Evolutionary conservation across 2,797 vertebrate species (phyloP).

Genomic region (Tarsius wallacei): DNA sequence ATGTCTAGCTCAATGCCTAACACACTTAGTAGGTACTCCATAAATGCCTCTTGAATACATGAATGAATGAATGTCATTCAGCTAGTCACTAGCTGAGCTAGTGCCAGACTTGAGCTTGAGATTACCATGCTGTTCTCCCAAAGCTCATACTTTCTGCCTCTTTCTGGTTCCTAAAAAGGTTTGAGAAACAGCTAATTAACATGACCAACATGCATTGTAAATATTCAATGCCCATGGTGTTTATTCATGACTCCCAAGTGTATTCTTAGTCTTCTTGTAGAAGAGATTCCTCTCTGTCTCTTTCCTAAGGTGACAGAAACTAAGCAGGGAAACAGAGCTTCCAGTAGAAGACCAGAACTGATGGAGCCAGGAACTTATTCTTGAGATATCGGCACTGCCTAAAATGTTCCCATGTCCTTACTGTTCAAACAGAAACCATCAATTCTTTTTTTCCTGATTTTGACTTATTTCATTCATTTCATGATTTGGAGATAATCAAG

Average conservation of each 20-base stretch:
- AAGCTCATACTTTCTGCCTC: neutral
- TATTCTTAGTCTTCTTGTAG: neutral
- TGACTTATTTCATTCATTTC: neutral
- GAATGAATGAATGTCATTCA: neutral
- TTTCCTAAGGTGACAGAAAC: neutral
- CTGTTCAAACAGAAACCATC: neutral
- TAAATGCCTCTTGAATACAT: neutral
- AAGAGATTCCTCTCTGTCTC: neutral
- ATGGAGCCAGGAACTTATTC: neutral
- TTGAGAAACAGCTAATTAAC: conserved; percentile 12
- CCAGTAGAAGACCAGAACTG: neutral
- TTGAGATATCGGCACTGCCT: neutral
- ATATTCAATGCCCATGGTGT: neutral
- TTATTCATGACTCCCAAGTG: neutral
- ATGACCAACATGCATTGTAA: neutral
- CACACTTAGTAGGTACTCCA: neutral
- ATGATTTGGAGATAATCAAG: neutral
- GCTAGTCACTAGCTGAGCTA: neutral
- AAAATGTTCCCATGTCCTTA: neutral
- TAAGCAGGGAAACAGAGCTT: neutral
- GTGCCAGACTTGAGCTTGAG: neutral
- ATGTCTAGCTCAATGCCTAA: neutral
- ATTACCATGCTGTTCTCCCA: neutral
- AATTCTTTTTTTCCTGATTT: neutral
- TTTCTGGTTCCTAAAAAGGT: neutral